phyloP scores from a whole-genome alignment of 2,888 invertebrate genomes.

The Herminia tarsipennalis region DNA sequence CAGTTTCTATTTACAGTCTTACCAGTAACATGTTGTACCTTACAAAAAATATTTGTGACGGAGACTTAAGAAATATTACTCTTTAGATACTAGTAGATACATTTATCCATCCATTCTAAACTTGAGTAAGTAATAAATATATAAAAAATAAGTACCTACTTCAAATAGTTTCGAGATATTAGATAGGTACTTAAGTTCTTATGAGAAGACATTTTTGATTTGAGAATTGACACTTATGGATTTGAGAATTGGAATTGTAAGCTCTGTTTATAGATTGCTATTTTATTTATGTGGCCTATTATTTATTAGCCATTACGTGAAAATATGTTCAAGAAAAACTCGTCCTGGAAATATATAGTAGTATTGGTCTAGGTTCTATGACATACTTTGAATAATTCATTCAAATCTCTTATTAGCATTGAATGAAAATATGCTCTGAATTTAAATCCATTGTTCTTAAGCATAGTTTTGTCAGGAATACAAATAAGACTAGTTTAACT shows the following conservation, averaged over 20 bases:
- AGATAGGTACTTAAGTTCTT: too few relatives aligned
- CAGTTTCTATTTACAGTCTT: too few relatives aligned
- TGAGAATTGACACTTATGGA: neutral
- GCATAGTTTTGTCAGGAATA: constrained; percentile 13
- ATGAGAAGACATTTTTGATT: neutral
- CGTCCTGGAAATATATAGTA: constrained; percentile 21
- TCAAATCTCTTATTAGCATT: constrained; percentile 38
- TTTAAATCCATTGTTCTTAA: constrained; percentile 27
- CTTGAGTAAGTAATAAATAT: too few relatives aligned
- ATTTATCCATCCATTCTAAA: too few relatives aligned
- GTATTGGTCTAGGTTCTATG: constrained; percentile 31
- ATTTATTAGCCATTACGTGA: constrained; percentile 33
- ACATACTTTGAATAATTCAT: constrained; percentile 40
- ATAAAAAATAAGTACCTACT: too few relatives aligned
- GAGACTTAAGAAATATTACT: too few relatives aligned
- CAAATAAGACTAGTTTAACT: too few relatives aligned
- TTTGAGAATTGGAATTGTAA: neutral
- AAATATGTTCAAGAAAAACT: constrained; percentile 27
- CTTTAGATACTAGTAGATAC: too few relatives aligned
- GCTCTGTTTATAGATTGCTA: constrained; percentile 12
- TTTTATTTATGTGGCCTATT: constrained; percentile 18
- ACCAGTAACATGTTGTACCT: too few relatives aligned
- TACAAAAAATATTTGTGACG: too few relatives aligned
- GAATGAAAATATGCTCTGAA: constrained; percentile 34
- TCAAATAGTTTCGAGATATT: too few relatives aligned